Conservation (phyloP, 2,888 invertebrate genomes). For the Epinotia nisella region DNA sequence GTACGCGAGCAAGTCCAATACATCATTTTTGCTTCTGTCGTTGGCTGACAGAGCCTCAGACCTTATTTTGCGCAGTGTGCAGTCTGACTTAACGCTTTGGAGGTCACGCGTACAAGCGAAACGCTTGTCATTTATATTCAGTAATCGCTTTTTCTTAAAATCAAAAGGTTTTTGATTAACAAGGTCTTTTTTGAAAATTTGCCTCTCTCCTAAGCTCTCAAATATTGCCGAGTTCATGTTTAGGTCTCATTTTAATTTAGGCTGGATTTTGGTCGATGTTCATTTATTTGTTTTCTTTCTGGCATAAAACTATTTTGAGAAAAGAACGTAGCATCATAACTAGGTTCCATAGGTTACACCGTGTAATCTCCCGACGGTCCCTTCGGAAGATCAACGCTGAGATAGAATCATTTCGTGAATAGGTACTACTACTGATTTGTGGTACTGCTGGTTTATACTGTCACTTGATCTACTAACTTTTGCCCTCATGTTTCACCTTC, state of each 20-base stretch:
- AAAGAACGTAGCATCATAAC: too few species aligned
- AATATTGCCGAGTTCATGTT: neutral
- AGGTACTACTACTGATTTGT: too few species aligned
- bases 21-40: constrained; percentile 7
- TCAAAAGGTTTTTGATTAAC: constrained; percentile 1
- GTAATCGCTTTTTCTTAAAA: neutral
- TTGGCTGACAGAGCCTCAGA: constrained; percentile 7
- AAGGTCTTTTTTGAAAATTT: neutral
- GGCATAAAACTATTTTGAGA: neutral
- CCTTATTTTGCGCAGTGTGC: constrained; percentile 1
- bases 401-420: too few species aligned
- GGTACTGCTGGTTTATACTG: too few species aligned
- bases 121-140: neutral
- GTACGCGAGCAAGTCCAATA: constrained; percentile 8
- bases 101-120: neutral
- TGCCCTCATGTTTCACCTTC: too few species aligned
- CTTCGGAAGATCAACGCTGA: too few species aligned
- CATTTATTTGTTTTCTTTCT: neutral
- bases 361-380: too few species aligned
- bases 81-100: neutral
- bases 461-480: too few species aligned
- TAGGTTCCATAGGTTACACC: too few species aligned
- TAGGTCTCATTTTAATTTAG: neutral
- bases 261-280: neutral
- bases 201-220: neutral